Conservation (phyloP, 2,113 vertebrate genomes). For the Petroica traversi region DNA sequence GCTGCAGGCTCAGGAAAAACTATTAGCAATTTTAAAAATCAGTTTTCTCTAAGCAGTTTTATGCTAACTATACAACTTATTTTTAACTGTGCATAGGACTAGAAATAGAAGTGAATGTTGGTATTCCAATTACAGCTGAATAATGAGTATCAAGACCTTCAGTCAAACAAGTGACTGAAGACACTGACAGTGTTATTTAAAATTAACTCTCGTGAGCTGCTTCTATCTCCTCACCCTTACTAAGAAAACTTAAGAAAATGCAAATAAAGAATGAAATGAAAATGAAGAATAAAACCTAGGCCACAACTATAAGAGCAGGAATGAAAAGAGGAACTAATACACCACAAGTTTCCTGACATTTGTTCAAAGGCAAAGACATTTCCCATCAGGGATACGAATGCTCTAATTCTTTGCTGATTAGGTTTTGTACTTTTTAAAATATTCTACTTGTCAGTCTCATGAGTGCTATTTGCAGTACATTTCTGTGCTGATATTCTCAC, state of each 20-base stretch:
- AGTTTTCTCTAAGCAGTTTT: neutral
- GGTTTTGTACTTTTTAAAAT: neutral
- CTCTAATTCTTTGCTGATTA: neutral
- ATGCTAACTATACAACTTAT: neutral
- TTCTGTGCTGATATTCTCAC: neutral
- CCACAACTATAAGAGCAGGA: neutral
- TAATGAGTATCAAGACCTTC: neutral
- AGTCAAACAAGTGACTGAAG: neutral
- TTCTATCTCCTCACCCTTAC: neutral
- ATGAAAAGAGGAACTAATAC: neutral
- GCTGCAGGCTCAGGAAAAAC: neutral
- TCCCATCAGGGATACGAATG: accelerated
- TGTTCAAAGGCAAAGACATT: neutral
- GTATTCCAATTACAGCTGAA: neutral
- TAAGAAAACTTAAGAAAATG: neutral
- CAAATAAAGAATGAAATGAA: neutral
- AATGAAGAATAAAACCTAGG: neutral
- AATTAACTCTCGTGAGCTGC: neutral
- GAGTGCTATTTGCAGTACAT: neutral
- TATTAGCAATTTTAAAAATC: neutral
- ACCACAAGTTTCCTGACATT: neutral
- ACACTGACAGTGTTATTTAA: neutral
- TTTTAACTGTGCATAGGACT: neutral
- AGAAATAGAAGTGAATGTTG: neutral
- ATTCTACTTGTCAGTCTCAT: neutral